Evolutionary conservation across 2,113 vertebrate genomes (phyloP), one percentile per base, ranked within the genome.

Genomic region (Toxotes chatareus): DNA sequence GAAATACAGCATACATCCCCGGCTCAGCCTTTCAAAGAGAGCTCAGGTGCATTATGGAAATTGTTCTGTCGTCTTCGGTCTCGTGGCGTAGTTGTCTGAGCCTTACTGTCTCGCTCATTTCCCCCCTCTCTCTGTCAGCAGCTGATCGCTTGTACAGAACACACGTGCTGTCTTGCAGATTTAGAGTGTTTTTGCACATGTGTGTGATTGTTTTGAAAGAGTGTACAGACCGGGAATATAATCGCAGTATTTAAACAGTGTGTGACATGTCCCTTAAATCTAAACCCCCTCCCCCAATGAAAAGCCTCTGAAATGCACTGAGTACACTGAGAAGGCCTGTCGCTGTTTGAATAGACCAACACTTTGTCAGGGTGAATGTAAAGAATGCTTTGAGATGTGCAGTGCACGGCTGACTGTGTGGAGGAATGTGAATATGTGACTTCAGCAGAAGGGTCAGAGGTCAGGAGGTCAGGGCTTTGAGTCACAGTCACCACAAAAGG

Each of bases 41-140:
- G 73, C 78, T 55, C 60, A 63, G 73, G 76, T 90, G 80, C 60
- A 84, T 90, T 84, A 83, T 79, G 80, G 82, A 78, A 71, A 82
- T 83, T 64, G 66, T n/a, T 76, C 51, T 34, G 59, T 74, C 68
- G 0, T 72, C 77, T 84, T 61, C 2, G 2, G 34, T 59, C 57
- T 68, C 17, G 0, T 34, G 8, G 66, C 40, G 5, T 46, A 49
- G n/a, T 63, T 46, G 19, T 62, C 57, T 51, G 71, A 82, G 78
- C 64, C 79, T 80, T 46, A 63, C 47, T 17, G 49, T 76, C 51
- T 11, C 57, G 6, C 19, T 80, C 42, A 62, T 47, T 61, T 64
- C 42, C 21, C 36, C 36, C 6, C 12, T 61, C 71, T 80, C 55
- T 0, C 49, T 70, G 74, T 73, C 66, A 67, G 74, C 7, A 23